A percentile compares a stretch with the other conserved stretches of the same genome.
phyloP scores from a whole-genome alignment of 2,797 vertebrate species.

The Tragelaphus oryx region DNA sequence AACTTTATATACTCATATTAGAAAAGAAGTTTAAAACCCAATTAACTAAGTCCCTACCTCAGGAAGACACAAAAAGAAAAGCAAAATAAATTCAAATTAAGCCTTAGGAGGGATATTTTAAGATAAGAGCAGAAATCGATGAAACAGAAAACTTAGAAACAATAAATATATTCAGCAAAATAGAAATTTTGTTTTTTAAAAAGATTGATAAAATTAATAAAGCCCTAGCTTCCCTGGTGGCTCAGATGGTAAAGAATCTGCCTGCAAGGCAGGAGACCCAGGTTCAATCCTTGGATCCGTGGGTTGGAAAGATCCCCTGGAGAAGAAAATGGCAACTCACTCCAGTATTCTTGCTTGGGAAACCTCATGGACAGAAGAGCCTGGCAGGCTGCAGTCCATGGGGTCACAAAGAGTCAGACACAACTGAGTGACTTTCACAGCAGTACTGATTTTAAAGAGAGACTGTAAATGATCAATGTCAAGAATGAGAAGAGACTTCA shows the following conservation, averaged over 20 bases:
- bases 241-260: background rate
- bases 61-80: background rate
- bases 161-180: background rate
- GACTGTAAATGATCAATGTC: background rate
- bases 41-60: background rate
- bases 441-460: background rate
- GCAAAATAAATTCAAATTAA: background rate
- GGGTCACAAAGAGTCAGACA: background rate
- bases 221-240: background rate
- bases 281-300: background rate
- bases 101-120: background rate
- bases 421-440: background rate
- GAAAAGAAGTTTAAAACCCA: background rate
- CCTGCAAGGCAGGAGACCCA: accelerated
- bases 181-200: background rate
- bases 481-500: background rate
- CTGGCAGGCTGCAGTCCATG: background rate
- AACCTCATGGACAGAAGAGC: background rate
- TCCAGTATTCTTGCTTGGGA: background rate
- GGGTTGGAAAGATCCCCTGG: background rate
- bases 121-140: background rate
- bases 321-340: background rate
- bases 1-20: background rate
- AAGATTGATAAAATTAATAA: background rate
- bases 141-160: background rate